Evolutionary conservation across 1,140 invertebrate genomes (phyloP).

Genomic region (Plectrocnemia conspersa): DNA sequence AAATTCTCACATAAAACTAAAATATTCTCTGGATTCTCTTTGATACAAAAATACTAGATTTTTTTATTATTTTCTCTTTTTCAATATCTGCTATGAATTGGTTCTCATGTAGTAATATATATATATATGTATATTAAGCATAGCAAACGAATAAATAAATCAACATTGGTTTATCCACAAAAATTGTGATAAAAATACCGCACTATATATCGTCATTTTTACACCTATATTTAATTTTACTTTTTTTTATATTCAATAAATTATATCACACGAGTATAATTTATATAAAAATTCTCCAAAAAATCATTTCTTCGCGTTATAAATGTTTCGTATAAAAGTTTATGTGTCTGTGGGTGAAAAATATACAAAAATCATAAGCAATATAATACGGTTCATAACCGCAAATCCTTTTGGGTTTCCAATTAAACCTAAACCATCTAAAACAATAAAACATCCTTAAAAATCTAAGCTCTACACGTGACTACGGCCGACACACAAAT

Average conservation of each 20-base stretch:
- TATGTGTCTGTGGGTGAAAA: not conserved
- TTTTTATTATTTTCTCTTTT: slow-evolving; percentile 25
- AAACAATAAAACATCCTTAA: not conserved
- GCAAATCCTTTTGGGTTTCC: not conserved
- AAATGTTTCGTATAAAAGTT: too few relatives aligned
- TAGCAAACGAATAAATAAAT: slow-evolving; percentile 33
- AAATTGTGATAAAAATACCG: slow-evolving; percentile 35
- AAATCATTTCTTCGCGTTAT: slow-evolving; percentile 33
- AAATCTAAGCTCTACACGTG: slow-evolving; percentile 14
- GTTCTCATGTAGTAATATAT: too few relatives aligned
- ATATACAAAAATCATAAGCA: not conserved
- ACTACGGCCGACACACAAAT: slow-evolving; percentile 23
- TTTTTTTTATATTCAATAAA: slow-evolving; percentile 32
- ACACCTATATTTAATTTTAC: slow-evolving; percentile 32
- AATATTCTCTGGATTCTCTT: slow-evolving; percentile 27
- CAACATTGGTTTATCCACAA: slow-evolving; percentile 31
- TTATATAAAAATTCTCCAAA: slow-evolving; percentile 36
- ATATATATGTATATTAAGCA: too few relatives aligned
- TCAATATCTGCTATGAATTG: slow-evolving; percentile 27
- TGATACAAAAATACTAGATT: slow-evolving; percentile 36
- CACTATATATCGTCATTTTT: slow-evolving; percentile 28
- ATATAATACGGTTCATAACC: not conserved
- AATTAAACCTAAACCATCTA: not conserved
- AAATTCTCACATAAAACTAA: slow-evolving; percentile 14
- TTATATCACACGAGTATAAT: slow-evolving; percentile 36